Evolutionary conservation across 2,888 invertebrate species (phyloP).

Genomic region (Laspeyria flexula): DNA sequence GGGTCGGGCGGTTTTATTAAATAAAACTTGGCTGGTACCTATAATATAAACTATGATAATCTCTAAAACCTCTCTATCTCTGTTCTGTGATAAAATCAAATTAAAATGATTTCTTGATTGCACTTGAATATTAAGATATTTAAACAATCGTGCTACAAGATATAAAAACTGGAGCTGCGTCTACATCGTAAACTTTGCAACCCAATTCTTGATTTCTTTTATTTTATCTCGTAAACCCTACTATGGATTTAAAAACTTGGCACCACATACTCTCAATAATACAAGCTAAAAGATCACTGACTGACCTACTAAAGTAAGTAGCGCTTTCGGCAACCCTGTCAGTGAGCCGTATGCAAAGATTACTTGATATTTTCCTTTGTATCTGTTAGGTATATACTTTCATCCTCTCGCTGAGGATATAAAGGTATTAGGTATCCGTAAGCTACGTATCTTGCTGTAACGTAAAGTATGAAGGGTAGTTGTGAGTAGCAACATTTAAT

Average conservation of each 20-base stretch:
- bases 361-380: background rate
- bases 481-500: background rate
- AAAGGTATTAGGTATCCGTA: background rate
- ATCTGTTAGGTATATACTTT: background rate
- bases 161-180: background rate
- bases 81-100: too few relatives aligned
- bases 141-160: background rate
- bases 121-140: too few relatives aligned
- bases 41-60: too few relatives aligned
- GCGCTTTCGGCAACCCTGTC: constrained; percentile 5
- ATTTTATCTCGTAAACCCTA: background rate
- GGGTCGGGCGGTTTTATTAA: too few relatives aligned
- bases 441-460: background rate
- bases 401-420: background rate
- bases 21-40: too few relatives aligned
- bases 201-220: constrained; percentile 1
- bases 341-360: background rate
- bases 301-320: constrained; percentile 19
- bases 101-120: too few relatives aligned
- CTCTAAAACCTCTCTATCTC: too few relatives aligned
- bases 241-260: constrained; percentile 10
- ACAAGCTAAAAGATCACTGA: constrained; percentile 16
- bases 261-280: constrained; percentile 6
- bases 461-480: background rate
- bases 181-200: background rate